phyloP scores from a whole-genome alignment of 2,113 vertebrate species.

The Pterocles orientalis region DNA sequence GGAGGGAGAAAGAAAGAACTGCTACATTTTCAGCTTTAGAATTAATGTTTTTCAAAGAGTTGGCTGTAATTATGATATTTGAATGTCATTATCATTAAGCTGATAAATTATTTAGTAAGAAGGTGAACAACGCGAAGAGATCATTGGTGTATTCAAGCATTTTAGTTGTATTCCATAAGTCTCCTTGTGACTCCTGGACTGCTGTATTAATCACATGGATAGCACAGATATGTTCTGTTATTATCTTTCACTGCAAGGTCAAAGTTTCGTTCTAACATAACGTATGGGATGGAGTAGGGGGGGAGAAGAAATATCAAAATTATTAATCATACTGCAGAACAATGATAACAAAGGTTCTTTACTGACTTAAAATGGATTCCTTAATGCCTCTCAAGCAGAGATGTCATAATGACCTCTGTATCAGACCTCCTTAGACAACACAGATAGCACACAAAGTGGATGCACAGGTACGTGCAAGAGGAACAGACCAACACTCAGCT shows the following conservation, averaged over 20 bases:
- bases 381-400: constrained; percentile 31
- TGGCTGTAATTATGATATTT: constrained; percentile 81
- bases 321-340: constrained; percentile 63
- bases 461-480: not conserved
- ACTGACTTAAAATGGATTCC: constrained; percentile 54
- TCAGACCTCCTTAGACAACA: not conserved
- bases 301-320: constrained; percentile 40
- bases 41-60: constrained; percentile 80
- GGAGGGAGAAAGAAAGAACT: constrained; percentile 23
- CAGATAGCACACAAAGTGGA: not conserved
- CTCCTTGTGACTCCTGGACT: constrained; percentile 48
- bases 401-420: constrained; percentile 34
- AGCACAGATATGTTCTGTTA: constrained; percentile 61
- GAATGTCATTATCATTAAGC: constrained; percentile 83
- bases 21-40: constrained; percentile 60
- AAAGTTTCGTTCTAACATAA: constrained; percentile 66
- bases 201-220: constrained; percentile 75
- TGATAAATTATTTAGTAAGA: constrained; percentile 83
- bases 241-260: constrained; percentile 76
- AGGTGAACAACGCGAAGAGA: constrained; percentile 66
- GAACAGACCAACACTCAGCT: not conserved
- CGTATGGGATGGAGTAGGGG: not conserved
- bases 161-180: constrained; percentile 69
- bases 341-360: constrained; percentile 51
- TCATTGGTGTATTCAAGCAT: constrained; percentile 65